Evolutionary conservation across 2,888 invertebrate species (phyloP).

Genomic region (Lepetodrilus schrolli): DNA sequence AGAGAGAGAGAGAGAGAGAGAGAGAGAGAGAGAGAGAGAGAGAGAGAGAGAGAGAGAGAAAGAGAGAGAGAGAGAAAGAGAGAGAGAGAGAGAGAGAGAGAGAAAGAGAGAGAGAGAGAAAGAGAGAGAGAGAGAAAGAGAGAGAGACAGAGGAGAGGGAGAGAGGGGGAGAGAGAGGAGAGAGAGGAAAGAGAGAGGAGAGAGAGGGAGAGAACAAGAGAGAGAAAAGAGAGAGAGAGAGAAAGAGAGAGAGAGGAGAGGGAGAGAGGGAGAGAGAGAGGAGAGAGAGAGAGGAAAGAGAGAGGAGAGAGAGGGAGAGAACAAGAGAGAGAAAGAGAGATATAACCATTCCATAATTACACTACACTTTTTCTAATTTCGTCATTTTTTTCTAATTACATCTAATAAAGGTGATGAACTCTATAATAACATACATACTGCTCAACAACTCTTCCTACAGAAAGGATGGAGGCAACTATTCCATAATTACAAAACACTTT

Average conservation of each 20-base stretch:
- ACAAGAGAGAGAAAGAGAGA: not conserved
- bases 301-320: not conserved
- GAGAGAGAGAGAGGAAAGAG: not conserved
- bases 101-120: not conserved
- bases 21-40: not conserved
- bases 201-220: not conserved
- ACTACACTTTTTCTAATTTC: too few species aligned
- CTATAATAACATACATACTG: too few species aligned
- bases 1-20: not conserved
- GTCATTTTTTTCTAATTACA: too few species aligned
- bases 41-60: not conserved
- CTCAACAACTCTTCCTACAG: too few species aligned
- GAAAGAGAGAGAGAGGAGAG: not conserved
- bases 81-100: not conserved
- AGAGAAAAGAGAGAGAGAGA: not conserved
- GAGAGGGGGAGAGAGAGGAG: not conserved
- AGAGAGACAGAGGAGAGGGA: not conserved
- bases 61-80: not conserved
- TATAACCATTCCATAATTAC: too few species aligned
- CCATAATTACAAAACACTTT: too few species aligned
- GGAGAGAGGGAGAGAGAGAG: not conserved
- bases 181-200: not conserved
- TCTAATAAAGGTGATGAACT: too few species aligned
- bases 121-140: slow-evolving; percentile 2
- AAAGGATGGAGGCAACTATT: too few species aligned